Evolutionary conservation across 2,797 vertebrate species (phyloP).

Genomic region (Clamator glandarius): DNA sequence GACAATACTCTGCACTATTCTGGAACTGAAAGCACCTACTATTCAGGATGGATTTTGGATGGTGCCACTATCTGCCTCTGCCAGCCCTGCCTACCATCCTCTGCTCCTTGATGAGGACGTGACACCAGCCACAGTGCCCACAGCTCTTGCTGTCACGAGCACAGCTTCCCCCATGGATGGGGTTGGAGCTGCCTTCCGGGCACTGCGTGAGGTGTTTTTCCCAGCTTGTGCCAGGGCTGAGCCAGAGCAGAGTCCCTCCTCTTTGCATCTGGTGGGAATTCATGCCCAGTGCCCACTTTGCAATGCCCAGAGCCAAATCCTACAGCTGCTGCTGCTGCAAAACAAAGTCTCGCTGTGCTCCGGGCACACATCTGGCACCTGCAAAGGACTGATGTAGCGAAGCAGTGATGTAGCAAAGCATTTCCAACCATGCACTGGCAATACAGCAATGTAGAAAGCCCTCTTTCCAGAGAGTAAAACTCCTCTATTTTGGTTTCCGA

Average conservation of each 20-base stretch:
- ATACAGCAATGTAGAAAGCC: neutral
- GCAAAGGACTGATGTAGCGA: neutral
- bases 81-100: neutral
- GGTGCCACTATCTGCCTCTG: neutral
- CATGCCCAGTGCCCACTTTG: neutral
- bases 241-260: neutral
- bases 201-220: neutral
- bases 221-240: neutral
- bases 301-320: neutral
- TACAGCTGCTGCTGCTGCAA: neutral
- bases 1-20: accelerated
- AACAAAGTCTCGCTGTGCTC: neutral
- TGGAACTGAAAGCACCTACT: neutral
- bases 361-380: neutral
- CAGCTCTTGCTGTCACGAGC: neutral
- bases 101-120: neutral
- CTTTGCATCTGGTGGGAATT: neutral
- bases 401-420: neutral
- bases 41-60: neutral
- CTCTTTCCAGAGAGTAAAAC: accelerated
- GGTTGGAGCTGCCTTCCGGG: neutral
- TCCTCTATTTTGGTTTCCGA: neutral
- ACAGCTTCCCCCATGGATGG: accelerated
- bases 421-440: neutral
- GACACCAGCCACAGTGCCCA: accelerated